phyloP scores from a whole-genome alignment of 2,888 invertebrate species.

The Rutpela maculata region DNA sequence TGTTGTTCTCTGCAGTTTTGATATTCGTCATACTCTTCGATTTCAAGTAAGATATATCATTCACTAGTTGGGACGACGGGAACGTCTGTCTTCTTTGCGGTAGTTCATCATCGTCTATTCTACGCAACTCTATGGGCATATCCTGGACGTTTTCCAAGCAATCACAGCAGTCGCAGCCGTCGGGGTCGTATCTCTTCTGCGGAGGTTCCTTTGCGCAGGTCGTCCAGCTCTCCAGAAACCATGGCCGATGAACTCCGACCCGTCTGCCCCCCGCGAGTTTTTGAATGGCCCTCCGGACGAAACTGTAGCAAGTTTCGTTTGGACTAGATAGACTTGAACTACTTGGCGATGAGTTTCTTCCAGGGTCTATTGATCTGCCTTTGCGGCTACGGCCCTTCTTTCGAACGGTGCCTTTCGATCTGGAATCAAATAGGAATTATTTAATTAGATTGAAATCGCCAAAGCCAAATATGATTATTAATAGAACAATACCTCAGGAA shows the following conservation, averaged over 20 bases:
- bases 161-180: constrained; percentile 79
- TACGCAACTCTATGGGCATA: constrained; percentile 90
- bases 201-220: constrained; percentile 69
- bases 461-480: too few relatives aligned
- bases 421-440: constrained; percentile 55
- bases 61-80: constrained; percentile 72
- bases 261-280: constrained; percentile 84
- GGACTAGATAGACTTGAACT: constrained; percentile 93
- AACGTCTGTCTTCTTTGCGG: constrained; percentile 77
- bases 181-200: constrained; percentile 71
- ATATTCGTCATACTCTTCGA: constrained; percentile 91
- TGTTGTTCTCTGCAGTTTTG: constrained; percentile 83
- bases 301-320: constrained; percentile 95
- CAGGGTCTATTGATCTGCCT: constrained; percentile 82
- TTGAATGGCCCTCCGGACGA: constrained; percentile 90
- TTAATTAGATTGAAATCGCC: not conserved
- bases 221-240: constrained; percentile 90
- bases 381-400: constrained; percentile 75
- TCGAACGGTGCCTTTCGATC: constrained; percentile 72
- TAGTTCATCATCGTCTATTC: constrained; percentile 81
- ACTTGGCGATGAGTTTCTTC: constrained; percentile 80
- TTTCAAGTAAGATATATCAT: constrained; percentile 78
- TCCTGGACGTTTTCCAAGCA: constrained; percentile 81
- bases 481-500: too few relatives aligned
- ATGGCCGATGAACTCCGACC: constrained; percentile 76